phyloP scores from a whole-genome alignment of 2,113 vertebrate genomes.

The Vulpes lagopus region DNA sequence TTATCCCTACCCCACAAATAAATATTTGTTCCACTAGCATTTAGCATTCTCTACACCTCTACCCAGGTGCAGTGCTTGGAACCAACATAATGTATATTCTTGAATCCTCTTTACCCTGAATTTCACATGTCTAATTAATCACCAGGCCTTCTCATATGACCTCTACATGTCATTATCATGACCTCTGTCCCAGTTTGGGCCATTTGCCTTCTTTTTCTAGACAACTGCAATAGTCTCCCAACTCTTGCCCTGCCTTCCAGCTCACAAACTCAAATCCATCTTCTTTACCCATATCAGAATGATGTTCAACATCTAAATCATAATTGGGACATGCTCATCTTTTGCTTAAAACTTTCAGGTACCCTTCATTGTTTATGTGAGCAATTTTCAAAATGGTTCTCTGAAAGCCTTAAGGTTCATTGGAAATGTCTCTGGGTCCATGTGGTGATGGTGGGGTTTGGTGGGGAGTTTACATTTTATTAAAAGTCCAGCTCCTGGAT shows the following conservation, averaged over 20 bases:
- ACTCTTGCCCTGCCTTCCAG: neutral
- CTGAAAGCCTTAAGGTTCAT: neutral
- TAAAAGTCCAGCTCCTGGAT: neutral
- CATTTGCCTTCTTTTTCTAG: neutral
- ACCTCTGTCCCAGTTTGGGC: neutral
- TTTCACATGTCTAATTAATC: neutral
- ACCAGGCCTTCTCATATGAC: neutral
- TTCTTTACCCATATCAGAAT: neutral
- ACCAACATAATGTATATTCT: neutral
- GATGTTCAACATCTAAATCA: neutral
- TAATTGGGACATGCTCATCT: neutral
- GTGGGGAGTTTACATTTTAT: too few species aligned
- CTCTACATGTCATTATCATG: neutral
- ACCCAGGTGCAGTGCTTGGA: neutral
- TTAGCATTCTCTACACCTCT: neutral
- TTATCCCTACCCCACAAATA: neutral
- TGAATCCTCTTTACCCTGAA: neutral
- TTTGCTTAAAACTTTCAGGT: neutral
- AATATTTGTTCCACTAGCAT: neutral
- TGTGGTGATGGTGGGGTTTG: neutral
- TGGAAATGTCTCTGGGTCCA: neutral
- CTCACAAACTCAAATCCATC: neutral
- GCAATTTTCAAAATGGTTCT: neutral
- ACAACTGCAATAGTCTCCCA: neutral
- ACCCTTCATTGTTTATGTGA: neutral